Conservation (phyloP, 2,113 vertebrate genomes). For the Callionymus lyra region DNA sequence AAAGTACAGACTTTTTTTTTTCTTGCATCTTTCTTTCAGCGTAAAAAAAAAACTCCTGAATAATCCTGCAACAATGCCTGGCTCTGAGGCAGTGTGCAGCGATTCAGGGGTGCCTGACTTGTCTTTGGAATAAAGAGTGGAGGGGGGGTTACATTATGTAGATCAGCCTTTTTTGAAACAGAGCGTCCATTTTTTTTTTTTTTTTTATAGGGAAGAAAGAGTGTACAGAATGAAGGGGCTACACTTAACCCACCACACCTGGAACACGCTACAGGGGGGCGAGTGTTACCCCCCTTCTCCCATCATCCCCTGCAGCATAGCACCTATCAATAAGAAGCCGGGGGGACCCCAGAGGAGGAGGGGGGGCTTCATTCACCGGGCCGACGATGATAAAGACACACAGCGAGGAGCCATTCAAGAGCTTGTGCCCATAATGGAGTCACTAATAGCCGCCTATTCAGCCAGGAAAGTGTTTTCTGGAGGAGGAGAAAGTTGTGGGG, state of each 20-base stretch:
- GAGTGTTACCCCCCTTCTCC: constrained; percentile 14
- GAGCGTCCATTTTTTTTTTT: constrained; percentile 69
- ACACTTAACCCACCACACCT: constrained; percentile 75
- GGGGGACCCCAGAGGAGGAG: constrained; percentile 33
- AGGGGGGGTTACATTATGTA: constrained; percentile 72
- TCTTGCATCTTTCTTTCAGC: constrained; percentile 42
- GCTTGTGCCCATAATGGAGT: constrained; percentile 70
- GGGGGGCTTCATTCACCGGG: constrained; percentile 51
- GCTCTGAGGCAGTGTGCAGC: constrained; percentile 77
- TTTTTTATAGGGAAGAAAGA: constrained; percentile 69
- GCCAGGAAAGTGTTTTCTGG: constrained; percentile 70
- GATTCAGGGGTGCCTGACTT: constrained; percentile 68
- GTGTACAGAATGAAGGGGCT: constrained; percentile 72
- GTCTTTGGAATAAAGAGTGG: constrained; percentile 40
- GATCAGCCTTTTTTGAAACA: constrained; percentile 76
- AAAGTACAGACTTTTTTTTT: constrained; percentile 65
- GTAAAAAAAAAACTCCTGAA: constrained; percentile 79
- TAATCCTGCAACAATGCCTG: constrained; percentile 80
- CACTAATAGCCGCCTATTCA: constrained; percentile 77
- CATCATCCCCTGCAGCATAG: constrained; percentile 37
- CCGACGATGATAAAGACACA: constrained; percentile 68
- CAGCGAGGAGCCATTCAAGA: constrained; percentile 71
- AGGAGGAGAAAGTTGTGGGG: constrained; percentile 57
- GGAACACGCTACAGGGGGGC: constrained; percentile 69
- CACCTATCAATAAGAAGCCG: constrained; percentile 59